Conservation (phyloP, 2,113 vertebrate species). For the Sinocyclocheilus anshuiensis region DNA sequence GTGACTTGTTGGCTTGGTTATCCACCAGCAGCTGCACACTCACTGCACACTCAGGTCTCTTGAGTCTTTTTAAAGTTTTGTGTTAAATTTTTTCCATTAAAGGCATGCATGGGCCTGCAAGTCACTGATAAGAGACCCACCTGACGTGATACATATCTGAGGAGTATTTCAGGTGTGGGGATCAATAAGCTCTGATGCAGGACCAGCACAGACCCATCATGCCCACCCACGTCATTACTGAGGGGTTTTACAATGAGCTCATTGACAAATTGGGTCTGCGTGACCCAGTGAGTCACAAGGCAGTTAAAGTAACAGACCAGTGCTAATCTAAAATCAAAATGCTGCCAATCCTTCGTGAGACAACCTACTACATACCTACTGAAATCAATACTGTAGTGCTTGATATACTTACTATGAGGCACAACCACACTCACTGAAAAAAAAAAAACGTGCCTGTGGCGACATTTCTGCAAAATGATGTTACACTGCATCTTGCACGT, state of each 20-base stretch:
- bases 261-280: constrained; percentile 64
- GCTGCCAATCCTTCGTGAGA: constrained; percentile 34
- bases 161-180: constrained; percentile 57
- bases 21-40: not conserved
- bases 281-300: constrained; percentile 63
- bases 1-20: constrained; percentile 7
- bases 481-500: not conserved
- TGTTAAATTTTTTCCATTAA: constrained; percentile 18
- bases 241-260: constrained; percentile 58
- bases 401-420: constrained; percentile 4
- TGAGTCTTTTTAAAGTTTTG: constrained; percentile 23
- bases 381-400: constrained; percentile 21
- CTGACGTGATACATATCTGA: constrained; percentile 72
- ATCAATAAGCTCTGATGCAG: constrained; percentile 73
- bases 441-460: not conserved
- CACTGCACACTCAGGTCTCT: not conserved
- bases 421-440: constrained; percentile 2
- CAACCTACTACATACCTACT: constrained; percentile 23
- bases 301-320: constrained; percentile 57
- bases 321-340: constrained; percentile 55
- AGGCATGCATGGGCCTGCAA: constrained; percentile 58
- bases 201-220: constrained; percentile 45
- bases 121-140: constrained; percentile 70
- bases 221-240: constrained; percentile 57
- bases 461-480: not conserved